phyloP scores from a whole-genome alignment of 2,888 invertebrate species.

The Metacarcinus magister region DNA sequence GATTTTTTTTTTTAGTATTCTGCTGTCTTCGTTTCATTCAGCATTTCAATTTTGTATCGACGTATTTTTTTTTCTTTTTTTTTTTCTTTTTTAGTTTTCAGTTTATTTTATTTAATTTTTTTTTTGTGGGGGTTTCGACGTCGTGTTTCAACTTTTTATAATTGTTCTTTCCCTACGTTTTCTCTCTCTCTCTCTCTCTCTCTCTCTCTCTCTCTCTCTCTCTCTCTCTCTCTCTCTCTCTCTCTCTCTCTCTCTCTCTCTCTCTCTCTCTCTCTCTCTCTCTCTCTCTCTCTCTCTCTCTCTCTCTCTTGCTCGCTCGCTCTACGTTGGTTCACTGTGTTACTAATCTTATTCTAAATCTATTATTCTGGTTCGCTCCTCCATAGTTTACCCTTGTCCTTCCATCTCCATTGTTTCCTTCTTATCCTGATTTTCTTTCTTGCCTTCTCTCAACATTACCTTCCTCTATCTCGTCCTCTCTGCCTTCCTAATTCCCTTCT shows the following conservation, averaged over 20 bases:
- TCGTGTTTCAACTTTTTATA: too few species aligned
- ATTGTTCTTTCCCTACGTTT: too few species aligned
- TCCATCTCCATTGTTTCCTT: not conserved
- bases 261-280: not conserved
- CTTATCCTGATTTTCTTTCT: too few species aligned
- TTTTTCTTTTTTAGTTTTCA: not conserved
- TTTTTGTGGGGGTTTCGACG: not conserved
- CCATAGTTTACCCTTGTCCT: too few species aligned
- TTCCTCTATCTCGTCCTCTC: not conserved
- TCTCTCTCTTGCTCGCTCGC: not conserved
- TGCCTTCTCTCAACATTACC: too few species aligned
- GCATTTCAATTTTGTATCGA: not conserved
- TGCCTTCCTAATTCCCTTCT: not conserved
- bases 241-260: not conserved
- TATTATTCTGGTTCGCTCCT: too few species aligned
- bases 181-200: conserved; percentile 43
- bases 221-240: conserved; percentile 14
- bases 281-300: not conserved
- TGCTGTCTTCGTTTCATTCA: not conserved
- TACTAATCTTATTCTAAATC: too few species aligned
- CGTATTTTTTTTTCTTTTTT: not conserved
- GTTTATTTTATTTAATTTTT: not conserved
- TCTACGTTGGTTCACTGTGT: too few species aligned
- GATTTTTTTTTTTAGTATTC: not conserved
- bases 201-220: conserved; percentile 36